phyloP scores from a whole-genome alignment of 2,113 vertebrate genomes.

The Chaetura pelagica region DNA sequence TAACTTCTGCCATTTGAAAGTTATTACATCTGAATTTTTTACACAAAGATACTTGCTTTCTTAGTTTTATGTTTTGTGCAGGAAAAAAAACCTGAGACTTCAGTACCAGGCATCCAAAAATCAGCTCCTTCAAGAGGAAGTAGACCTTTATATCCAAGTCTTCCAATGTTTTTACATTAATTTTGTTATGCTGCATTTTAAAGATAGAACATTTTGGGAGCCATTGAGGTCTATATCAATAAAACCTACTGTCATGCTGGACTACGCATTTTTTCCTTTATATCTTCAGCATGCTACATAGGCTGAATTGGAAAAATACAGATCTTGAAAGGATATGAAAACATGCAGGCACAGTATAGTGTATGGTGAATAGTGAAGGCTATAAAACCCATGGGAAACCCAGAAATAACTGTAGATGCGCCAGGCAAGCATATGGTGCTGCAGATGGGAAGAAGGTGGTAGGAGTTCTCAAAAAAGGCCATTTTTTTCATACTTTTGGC shows the following conservation, averaged over 20 bases:
- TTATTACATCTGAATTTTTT: not conserved
- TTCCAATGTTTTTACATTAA: not conserved
- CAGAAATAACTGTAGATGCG: not conserved
- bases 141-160: not conserved
- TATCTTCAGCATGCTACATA: not conserved
- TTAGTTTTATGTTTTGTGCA: not conserved
- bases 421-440: not conserved
- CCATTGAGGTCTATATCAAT: not conserved
- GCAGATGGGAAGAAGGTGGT: not conserved
- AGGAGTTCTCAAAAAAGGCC: not conserved
- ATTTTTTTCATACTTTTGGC: not conserved
- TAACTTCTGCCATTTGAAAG: not conserved
- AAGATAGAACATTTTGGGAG: not conserved
- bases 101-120: not conserved
- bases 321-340: not conserved
- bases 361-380: not conserved
- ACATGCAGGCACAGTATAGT: not conserved
- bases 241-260: not conserved
- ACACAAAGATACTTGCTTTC: not conserved
- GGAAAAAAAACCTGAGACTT: not conserved
- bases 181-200: not conserved
- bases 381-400: not conserved
- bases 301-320: not conserved
- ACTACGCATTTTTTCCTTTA: not conserved
- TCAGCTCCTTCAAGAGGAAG: not conserved